Conservation (phyloP, 2,888 invertebrate genomes). For the Ophion ventricosus region DNA sequence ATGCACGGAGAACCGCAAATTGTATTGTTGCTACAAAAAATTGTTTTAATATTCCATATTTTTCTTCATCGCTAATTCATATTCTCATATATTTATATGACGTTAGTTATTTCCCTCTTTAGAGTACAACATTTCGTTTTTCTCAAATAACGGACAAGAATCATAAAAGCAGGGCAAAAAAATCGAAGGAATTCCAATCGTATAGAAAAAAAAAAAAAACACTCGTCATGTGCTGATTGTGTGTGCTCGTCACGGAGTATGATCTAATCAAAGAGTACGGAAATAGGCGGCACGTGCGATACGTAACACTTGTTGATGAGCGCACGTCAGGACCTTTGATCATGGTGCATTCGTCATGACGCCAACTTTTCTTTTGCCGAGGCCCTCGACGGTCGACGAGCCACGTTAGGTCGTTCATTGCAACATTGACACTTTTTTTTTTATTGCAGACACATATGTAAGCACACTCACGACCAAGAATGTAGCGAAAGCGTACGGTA, state of each 20-base stretch:
- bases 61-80: too few relatives aligned
- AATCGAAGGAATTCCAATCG: background rate
- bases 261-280: slow-evolving; percentile 54
- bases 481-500: background rate
- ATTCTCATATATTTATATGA: too few relatives aligned
- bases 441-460: slow-evolving; percentile 11
- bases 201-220: slow-evolving; percentile 7
- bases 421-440: slow-evolving; percentile 59
- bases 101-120: too few relatives aligned
- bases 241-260: slow-evolving; percentile 31
- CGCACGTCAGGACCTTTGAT: slow-evolving; percentile 35
- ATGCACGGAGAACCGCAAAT: too few relatives aligned
- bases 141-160: too few relatives aligned
- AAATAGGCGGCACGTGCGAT: slow-evolving; percentile 27
- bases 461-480: background rate
- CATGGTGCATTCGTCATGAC: slow-evolving; percentile 32
- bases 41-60: too few relatives aligned
- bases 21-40: too few relatives aligned
- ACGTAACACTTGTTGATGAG: slow-evolving; percentile 28
- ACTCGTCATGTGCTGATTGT: slow-evolving; percentile 1
- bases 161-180: background rate
- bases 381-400: slow-evolving; percentile 33
- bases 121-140: too few relatives aligned
- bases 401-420: background rate
- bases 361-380: slow-evolving; percentile 44